Percentiles rank a stretch among this genome's conserved stretches.
These are phyloP conservation scores for Ceyx margarethae DNA, from an alignment of 2,113 vertebrate genomes.

Conservation along the genomic window DNA sequence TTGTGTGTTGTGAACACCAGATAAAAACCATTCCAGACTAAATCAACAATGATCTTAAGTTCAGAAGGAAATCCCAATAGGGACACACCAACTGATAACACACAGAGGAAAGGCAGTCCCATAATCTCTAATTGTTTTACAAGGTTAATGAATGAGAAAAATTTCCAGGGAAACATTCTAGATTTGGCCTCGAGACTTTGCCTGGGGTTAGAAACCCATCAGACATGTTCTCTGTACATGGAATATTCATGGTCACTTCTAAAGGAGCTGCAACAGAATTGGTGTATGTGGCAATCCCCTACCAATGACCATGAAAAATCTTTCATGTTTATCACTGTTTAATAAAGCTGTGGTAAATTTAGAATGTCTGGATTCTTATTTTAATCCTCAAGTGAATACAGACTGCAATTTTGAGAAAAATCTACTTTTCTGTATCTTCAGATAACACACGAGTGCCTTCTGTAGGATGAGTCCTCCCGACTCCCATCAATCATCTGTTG, in stretches of 20 bases:
- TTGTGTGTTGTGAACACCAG: neutral
- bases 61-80: neutral
- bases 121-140: neutral
- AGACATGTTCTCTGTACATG: neutral
- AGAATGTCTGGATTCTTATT: neutral
- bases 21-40: neutral
- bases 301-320: neutral
- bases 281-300: neutral
- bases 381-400: neutral
- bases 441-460: neutral
- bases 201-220: neutral
- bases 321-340: neutral
- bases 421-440: neutral
- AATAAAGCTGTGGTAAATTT: neutral
- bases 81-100: neutral
- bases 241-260: neutral
- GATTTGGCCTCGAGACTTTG: neutral
- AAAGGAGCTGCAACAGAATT: neutral
- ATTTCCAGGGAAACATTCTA: neutral
- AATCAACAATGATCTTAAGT: neutral
- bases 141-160: neutral
- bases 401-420: neutral
- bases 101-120: neutral
- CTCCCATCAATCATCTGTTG: neutral
- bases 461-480: neutral